Conservation (phyloP, 1,140 invertebrate species). For the Musca vetustissima region DNA sequence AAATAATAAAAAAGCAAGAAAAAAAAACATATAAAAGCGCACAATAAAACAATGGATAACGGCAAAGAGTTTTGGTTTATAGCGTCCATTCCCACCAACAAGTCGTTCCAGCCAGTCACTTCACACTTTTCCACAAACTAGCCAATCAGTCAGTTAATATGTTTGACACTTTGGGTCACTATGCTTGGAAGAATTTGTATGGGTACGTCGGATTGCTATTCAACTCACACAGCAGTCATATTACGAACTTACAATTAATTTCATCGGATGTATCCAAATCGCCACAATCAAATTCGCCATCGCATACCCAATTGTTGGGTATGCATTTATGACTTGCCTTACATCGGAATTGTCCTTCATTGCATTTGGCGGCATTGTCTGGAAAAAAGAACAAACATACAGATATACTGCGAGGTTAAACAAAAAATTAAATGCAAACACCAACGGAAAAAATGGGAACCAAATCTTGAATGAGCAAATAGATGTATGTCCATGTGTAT, state of each 20-base stretch:
- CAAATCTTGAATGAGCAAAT: background rate
- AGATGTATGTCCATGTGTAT: background rate
- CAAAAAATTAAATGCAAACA: background rate
- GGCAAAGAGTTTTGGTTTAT: background rate
- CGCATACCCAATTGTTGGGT: constrained; percentile 72
- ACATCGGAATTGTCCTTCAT: constrained; percentile 67
- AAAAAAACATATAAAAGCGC: background rate
- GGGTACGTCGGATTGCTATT: no score
- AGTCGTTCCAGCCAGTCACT: background rate
- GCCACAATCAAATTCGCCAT: constrained; percentile 58
- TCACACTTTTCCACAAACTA: no score
- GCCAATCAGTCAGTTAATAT: no score
- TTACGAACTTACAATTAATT: constrained; percentile 41
- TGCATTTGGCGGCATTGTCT: constrained; percentile 50
- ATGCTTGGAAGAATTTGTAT: no score
- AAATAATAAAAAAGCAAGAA: background rate
- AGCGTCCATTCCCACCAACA: constrained; percentile 14
- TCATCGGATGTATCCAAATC: constrained; percentile 46
- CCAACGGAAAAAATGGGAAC: background rate
- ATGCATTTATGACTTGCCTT: constrained; percentile 65
- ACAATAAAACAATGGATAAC: no score
- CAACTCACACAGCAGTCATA: no score
- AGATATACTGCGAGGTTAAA: background rate
- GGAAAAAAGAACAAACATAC: constrained; percentile 27
- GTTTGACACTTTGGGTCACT: no score